Conservation (phyloP, 2,888 invertebrate species). For the Protonemura montana region DNA sequence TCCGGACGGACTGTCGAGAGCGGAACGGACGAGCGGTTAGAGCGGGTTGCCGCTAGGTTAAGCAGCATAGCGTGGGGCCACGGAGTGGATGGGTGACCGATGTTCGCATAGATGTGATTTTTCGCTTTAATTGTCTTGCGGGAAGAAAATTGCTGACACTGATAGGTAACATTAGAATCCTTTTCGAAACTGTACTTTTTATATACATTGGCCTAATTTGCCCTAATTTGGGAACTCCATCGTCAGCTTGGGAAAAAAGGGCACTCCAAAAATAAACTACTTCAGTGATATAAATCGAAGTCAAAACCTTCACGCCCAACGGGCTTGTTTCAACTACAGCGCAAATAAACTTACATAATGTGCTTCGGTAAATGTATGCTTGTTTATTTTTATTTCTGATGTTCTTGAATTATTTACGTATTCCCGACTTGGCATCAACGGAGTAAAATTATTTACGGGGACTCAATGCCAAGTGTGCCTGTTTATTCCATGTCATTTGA, state of each 20-base stretch:
- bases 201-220: too few species aligned
- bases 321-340: too few species aligned
- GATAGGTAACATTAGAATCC: too few species aligned
- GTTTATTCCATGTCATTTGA: background rate
- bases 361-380: background rate
- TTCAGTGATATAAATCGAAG: too few species aligned
- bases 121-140: too few species aligned
- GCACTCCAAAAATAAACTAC: too few species aligned
- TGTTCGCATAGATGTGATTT: background rate
- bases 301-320: too few species aligned
- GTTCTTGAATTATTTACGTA: background rate
- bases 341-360: too few species aligned
- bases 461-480: background rate
- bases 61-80: background rate
- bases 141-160: too few species aligned
- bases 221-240: too few species aligned
- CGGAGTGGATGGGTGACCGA: background rate
- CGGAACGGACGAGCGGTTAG: background rate
- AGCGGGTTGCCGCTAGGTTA: background rate
- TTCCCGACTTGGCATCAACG: background rate
- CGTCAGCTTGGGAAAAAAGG: too few species aligned
- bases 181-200: too few species aligned
- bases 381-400: background rate
- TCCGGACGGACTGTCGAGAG: constrained; percentile 77
- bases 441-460: background rate